These are phyloP conservation scores for Pedicia rivosa DNA, from an alignment of 2,888 invertebrate genomes.

Conservation along the genomic window DNA sequence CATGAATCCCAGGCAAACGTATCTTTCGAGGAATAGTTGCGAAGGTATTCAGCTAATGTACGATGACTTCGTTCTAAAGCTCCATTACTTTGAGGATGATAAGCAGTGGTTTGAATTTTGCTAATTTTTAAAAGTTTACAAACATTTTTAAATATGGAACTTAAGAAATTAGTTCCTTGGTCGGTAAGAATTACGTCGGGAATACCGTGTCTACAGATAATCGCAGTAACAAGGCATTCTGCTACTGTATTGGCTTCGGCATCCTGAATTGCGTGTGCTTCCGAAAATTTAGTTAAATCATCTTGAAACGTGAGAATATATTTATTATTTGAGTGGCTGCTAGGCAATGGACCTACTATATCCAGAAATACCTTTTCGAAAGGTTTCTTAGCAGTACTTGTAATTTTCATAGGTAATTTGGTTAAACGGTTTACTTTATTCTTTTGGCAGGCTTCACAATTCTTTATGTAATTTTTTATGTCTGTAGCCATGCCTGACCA, in stretches of 20 bases:
- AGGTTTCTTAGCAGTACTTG: conserved; percentile 7
- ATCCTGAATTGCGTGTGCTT: conserved; percentile 15
- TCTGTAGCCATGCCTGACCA: conserved; percentile 16
- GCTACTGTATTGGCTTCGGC: conserved; percentile 10
- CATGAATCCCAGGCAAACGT: background rate
- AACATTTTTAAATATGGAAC: background rate
- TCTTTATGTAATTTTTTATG: conserved; percentile 17
- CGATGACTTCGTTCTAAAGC: conserved; percentile 1
- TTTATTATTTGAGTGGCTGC: conserved; percentile 13
- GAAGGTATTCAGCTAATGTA: background rate
- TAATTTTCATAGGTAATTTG: too few species aligned
- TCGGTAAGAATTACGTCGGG: background rate
- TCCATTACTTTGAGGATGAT: conserved; percentile 6
- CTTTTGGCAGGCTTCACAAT: conserved; percentile 17
- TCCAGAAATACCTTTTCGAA: conserved; percentile 18
- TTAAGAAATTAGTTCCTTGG: background rate
- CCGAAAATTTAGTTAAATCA: conserved; percentile 16
- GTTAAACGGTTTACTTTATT: too few species aligned
- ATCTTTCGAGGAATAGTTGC: background rate
- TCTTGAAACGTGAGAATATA: conserved; percentile 17
- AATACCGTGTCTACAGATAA: background rate
- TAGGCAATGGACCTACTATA: conserved; percentile 17
- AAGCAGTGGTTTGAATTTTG: conserved; percentile 2
- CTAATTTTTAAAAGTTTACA: conserved; percentile 4
- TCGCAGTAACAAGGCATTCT: background rate